phyloP scores from a whole-genome alignment of 2,113 vertebrate genomes.

The Sphaerodactylus townsendi region DNA sequence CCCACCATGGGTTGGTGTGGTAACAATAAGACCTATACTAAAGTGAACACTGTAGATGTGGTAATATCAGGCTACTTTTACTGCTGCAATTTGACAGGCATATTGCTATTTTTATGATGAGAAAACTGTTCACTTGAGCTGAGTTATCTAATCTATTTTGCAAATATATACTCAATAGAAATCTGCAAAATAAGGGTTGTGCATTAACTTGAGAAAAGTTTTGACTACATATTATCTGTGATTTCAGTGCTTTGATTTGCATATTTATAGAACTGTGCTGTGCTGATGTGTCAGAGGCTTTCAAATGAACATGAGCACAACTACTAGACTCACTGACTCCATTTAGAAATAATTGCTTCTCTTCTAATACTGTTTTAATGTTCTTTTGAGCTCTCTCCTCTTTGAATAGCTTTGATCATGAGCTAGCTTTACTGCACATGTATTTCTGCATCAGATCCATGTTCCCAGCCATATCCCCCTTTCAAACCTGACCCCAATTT shows the following conservation, averaged over 20 bases:
- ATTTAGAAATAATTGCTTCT: slow-evolving; percentile 40
- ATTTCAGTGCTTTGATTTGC: slow-evolving; percentile 66
- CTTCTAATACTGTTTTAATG: neutral
- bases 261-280: slow-evolving; percentile 65
- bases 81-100: slow-evolving; percentile 36
- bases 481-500: neutral
- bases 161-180: slow-evolving; percentile 66
- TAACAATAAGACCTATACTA: neutral
- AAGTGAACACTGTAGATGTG: neutral
- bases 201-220: slow-evolving; percentile 69
- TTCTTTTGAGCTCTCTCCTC: neutral
- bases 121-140: slow-evolving; percentile 47
- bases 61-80: slow-evolving; percentile 7
- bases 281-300: slow-evolving; percentile 61
- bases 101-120: neutral
- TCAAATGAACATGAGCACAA: slow-evolving; percentile 45
- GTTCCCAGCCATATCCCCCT: neutral
- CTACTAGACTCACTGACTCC: slow-evolving; percentile 44
- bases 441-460: neutral
- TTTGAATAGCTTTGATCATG: neutral
- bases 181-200: slow-evolving; percentile 68
- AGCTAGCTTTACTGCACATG: neutral
- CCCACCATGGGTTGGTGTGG: no score
- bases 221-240: slow-evolving; percentile 66
- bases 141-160: slow-evolving; percentile 65